These are phyloP conservation scores for Rutilus rutilus DNA, from an alignment of 2,113 vertebrate genomes.

Conservation along the genomic window DNA sequence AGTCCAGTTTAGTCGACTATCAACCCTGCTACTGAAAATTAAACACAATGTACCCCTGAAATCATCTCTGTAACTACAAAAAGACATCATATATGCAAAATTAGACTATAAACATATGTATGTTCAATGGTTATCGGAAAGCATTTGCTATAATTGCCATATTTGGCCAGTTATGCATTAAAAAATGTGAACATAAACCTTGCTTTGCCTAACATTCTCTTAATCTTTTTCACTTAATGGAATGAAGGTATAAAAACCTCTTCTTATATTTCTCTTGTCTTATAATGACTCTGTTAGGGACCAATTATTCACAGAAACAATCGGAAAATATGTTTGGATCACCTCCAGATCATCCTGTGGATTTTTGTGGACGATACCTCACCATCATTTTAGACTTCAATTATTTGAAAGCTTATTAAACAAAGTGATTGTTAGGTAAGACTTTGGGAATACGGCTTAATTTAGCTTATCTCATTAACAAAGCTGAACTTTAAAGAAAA, in stretches of 20 bases:
- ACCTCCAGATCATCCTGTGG: background rate
- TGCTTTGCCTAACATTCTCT: background rate
- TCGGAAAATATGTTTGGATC: background rate
- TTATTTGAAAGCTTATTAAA: slow-evolving; percentile 30
- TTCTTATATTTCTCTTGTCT: background rate
- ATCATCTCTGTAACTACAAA: background rate
- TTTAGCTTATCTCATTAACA: slow-evolving; percentile 42
- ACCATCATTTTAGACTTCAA: background rate
- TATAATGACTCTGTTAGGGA: background rate
- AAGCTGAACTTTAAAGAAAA: slow-evolving; percentile 13
- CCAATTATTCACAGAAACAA: background rate
- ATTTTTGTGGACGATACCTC: background rate
- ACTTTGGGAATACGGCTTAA: slow-evolving; percentile 6
- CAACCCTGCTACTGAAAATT: background rate
- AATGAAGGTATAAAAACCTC: background rate
- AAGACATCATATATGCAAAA: background rate
- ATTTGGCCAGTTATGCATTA: background rate
- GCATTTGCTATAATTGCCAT: background rate
- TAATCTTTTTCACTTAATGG: background rate
- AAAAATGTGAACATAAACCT: background rate
- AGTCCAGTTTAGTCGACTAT: background rate
- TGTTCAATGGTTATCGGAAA: background rate
- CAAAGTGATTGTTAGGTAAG: slow-evolving; percentile 18
- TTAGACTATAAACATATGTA: background rate
- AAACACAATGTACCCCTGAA: background rate